These are phyloP conservation scores for Dicranocentrus wangi DNA, from an alignment of 2,888 invertebrate genomes.

Conservation along the genomic window DNA sequence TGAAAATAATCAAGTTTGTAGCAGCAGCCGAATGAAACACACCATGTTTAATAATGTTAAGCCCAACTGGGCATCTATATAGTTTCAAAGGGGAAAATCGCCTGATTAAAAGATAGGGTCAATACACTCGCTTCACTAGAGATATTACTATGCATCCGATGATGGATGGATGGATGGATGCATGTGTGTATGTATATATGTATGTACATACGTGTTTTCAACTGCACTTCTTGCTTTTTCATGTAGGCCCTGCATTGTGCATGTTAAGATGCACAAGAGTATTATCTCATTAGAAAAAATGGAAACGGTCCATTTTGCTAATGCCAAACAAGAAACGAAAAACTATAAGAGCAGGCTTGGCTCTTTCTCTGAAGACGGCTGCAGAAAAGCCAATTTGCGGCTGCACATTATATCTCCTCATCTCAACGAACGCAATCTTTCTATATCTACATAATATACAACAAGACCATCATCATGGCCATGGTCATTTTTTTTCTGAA, in stretches of 20 bases:
- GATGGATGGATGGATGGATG: constrained; percentile 33
- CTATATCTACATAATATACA: too few relatives aligned
- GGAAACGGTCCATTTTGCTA: constrained; percentile 39
- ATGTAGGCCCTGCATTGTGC: constrained; percentile 1
- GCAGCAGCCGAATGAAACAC: neutral
- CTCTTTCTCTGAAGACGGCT: too few relatives aligned
- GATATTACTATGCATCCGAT: neutral
- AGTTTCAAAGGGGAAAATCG: neutral
- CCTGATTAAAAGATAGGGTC: constrained; percentile 52
- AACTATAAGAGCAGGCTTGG: constrained; percentile 4
- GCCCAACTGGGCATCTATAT: neutral
- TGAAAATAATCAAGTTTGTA: constrained; percentile 13
- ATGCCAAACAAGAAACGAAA: constrained; percentile 21
- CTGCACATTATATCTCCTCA: constrained; percentile 35
- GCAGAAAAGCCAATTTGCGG: constrained; percentile 22
- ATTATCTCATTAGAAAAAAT: constrained; percentile 29
- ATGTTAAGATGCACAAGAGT: constrained; percentile 3
- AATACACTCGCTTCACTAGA: constrained; percentile 46
- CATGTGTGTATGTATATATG: neutral
- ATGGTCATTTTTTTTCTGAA: constrained; percentile 20
- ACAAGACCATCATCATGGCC: neutral
- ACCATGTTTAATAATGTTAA: too few relatives aligned
- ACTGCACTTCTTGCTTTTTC: constrained; percentile 15
- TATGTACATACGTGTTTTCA: neutral
- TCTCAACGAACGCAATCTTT: constrained; percentile 7